Conservation (phyloP, 2,113 vertebrate species). For the Pachypanchax playfairii region DNA sequence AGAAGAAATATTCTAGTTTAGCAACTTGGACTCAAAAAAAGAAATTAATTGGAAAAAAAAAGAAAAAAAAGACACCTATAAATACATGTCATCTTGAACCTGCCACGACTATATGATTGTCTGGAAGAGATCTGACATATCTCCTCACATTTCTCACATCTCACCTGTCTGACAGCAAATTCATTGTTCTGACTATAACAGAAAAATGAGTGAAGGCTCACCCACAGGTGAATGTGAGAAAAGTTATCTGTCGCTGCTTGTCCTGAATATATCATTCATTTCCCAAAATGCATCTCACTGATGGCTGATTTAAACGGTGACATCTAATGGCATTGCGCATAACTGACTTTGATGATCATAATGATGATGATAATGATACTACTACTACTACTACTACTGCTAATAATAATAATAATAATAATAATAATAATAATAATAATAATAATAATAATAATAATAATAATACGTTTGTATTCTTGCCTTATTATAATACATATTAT, state of each 20-base stretch:
- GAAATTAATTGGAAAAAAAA: no score
- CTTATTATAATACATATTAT: no score
- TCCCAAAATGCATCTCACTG: slow-evolving; percentile 2
- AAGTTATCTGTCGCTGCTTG: slow-evolving; percentile 38
- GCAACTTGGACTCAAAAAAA: no score
- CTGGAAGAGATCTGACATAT: slow-evolving; percentile 29
- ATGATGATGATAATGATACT: no score
- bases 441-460: neutral
- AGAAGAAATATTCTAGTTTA: slow-evolving; percentile 1
- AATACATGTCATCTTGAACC: neutral
- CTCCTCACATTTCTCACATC: slow-evolving; percentile 40
- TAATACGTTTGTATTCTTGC: no score
- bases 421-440: no score
- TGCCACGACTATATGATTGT: slow-evolving; percentile 46
- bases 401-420: no score
- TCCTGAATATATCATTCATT: slow-evolving; percentile 52
- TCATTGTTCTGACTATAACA: slow-evolving; percentile 47
- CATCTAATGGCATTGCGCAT: no score
- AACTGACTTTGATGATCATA: no score
- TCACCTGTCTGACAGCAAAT: slow-evolving; percentile 54
- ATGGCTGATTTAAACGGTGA: neutral
- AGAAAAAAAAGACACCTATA: neutral
- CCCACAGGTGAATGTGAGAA: slow-evolving; percentile 29
- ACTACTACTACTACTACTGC: no score
- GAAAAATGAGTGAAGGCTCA: slow-evolving; percentile 20